A percentile compares a stretch with the other conserved stretches of the same genome.
Conservation (phyloP, 2,888 invertebrate genomes). For the Patella depressa region DNA sequence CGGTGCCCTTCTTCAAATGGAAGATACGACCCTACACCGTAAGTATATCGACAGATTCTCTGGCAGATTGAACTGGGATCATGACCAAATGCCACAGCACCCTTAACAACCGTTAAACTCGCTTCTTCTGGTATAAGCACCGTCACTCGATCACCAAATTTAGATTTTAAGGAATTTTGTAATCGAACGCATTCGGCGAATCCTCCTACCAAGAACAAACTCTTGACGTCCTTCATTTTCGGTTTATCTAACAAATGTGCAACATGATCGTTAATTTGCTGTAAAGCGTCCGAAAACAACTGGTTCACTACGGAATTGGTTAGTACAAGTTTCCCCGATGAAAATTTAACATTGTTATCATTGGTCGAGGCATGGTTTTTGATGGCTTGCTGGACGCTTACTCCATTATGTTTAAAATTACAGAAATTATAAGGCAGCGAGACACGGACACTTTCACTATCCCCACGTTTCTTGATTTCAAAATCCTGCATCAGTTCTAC, state of each 20-base stretch:
- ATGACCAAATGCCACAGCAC: slow-evolving; percentile 65
- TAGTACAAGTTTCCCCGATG: slow-evolving; percentile 62
- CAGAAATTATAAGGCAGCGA: slow-evolving; percentile 64
- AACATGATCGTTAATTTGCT: slow-evolving; percentile 53
- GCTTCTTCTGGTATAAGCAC: slow-evolving; percentile 64
- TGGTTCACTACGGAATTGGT: slow-evolving; percentile 53
- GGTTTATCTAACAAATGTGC: slow-evolving; percentile 49
- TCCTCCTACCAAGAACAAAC: slow-evolving; percentile 63
- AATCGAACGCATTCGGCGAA: slow-evolving; percentile 61
- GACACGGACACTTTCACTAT: slow-evolving; percentile 60
- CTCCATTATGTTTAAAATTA: slow-evolving; percentile 57
- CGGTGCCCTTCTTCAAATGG: slow-evolving; percentile 62
- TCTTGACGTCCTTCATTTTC: slow-evolving; percentile 56
- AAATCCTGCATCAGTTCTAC: slow-evolving; percentile 62
- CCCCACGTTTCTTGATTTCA: slow-evolving; percentile 63
- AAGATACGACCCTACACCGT: slow-evolving; percentile 63
- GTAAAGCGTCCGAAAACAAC: slow-evolving; percentile 57
- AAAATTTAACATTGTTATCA: slow-evolving; percentile 59
- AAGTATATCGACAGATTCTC: slow-evolving; percentile 63
- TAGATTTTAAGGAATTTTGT: slow-evolving; percentile 53
- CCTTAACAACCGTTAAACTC: slow-evolving; percentile 61
- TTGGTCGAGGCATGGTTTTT: slow-evolving; percentile 51
- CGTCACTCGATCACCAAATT: slow-evolving; percentile 57
- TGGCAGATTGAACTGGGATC: slow-evolving; percentile 65
- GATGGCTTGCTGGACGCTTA: slow-evolving; percentile 59